These are phyloP conservation scores for Calliphora vicina DNA, from an alignment of 1,140 invertebrate species.

Conservation along the genomic window DNA sequence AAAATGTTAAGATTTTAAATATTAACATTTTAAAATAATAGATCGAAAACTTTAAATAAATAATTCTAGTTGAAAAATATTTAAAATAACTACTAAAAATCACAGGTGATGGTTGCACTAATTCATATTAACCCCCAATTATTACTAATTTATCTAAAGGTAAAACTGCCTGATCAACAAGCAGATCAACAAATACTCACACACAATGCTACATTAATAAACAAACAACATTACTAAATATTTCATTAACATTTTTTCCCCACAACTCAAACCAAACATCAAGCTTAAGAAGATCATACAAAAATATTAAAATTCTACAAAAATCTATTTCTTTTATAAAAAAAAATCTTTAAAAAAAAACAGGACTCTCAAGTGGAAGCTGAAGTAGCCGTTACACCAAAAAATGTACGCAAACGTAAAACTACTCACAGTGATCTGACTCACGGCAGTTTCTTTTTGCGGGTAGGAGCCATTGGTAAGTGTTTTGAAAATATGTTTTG, in stretches of 20 bases:
- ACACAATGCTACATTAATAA: background rate
- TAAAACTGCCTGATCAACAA: background rate
- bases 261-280: too few relatives aligned
- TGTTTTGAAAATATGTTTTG: background rate
- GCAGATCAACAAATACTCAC: too few relatives aligned
- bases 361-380: constrained; percentile 70
- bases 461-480: constrained; percentile 94
- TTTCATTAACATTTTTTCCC: background rate
- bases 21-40: too few relatives aligned
- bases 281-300: background rate
- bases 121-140: too few relatives aligned
- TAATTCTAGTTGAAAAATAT: too few relatives aligned
- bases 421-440: constrained; percentile 92
- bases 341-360: background rate
- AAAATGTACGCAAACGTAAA: constrained; percentile 80
- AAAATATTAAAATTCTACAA: background rate
- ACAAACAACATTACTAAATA: background rate
- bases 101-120: background rate
- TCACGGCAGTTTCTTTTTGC: constrained; percentile 94
- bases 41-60: too few relatives aligned
- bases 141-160: background rate
- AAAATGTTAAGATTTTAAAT: too few relatives aligned
- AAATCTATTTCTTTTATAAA: background rate
- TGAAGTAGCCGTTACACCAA: constrained; percentile 73
- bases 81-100: background rate